Conservation (phyloP, 2,113 vertebrate species). For the Jaculus jaculus region DNA sequence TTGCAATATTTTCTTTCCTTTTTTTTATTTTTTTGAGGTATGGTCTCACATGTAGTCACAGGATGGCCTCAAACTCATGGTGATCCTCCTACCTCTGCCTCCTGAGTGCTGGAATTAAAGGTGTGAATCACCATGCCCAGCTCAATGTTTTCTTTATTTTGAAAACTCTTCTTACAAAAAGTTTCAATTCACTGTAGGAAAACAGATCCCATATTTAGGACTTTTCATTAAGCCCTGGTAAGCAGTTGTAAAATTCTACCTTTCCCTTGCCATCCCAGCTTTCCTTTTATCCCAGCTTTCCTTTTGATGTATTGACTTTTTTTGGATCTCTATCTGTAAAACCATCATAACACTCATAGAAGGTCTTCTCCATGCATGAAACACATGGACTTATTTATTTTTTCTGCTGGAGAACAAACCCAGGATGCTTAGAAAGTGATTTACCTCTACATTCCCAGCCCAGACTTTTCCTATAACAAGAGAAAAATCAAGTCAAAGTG, state of each 20-base stretch:
- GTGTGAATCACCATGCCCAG: too few relatives aligned
- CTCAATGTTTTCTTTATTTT: constrained; percentile 17
- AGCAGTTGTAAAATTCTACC: background rate
- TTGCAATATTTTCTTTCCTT: constrained; percentile 19
- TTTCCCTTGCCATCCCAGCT: background rate
- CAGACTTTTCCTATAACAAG: background rate
- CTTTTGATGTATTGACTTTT: background rate
- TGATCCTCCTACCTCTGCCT: too few relatives aligned
- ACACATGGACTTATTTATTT: background rate
- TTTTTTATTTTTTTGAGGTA: too few relatives aligned
- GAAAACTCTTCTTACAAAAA: background rate
- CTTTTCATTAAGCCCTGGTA: constrained; percentile 3
- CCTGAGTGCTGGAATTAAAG: too few relatives aligned
- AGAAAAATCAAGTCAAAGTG: background rate
- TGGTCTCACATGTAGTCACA: too few relatives aligned
- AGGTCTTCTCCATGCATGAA: background rate
- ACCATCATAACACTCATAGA: background rate
- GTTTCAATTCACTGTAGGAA: constrained; percentile 14
- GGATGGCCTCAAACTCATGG: too few relatives aligned
- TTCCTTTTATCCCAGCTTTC: constrained; percentile 11
- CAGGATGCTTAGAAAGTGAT: background rate
- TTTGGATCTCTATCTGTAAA: background rate
- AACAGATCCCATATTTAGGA: background rate
- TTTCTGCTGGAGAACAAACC: background rate
- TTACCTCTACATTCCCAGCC: background rate